Conservation (phyloP, 1,140 invertebrate genomes). For the Cecropterus lyciades region DNA sequence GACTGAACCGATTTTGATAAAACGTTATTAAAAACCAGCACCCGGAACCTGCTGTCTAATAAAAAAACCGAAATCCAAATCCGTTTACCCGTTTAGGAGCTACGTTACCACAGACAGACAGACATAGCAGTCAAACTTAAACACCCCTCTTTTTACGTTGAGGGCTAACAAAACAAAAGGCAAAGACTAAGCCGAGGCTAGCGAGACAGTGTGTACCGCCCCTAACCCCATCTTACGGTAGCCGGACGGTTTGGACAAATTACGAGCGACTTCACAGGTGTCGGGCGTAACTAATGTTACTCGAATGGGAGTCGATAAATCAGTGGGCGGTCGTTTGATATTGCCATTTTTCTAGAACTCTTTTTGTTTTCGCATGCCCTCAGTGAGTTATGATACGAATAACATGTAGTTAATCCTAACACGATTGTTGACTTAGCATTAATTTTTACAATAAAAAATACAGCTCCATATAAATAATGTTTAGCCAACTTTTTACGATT, state of each 20-base stretch:
- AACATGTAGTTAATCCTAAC: neutral
- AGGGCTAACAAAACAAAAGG: too few species aligned
- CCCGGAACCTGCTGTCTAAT: too few species aligned
- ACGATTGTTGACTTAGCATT: neutral
- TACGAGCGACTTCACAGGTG: slow-evolving; percentile 36
- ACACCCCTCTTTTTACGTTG: too few species aligned
- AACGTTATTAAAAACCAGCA: too few species aligned
- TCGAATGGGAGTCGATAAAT: slow-evolving; percentile 36
- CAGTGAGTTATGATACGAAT: slow-evolving; percentile 25
- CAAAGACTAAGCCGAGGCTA: neutral
- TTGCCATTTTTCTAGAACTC: slow-evolving; percentile 33
- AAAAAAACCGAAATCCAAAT: too few species aligned
- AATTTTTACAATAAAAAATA: neutral
- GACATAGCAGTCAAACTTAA: too few species aligned
- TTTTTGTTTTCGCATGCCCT: slow-evolving; percentile 22
- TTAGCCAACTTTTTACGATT: too few species aligned
- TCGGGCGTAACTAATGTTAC: slow-evolving; percentile 33
- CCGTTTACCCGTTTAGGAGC: too few species aligned
- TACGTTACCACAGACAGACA: too few species aligned
- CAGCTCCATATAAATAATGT: too few species aligned
- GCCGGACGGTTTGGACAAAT: slow-evolving; percentile 23
- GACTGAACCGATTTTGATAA: too few species aligned
- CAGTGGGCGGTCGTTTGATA: slow-evolving; percentile 28
- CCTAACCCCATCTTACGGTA: slow-evolving; percentile 20
- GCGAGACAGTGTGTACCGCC: neutral